Evolutionary conservation across 2,888 invertebrate genomes (phyloP).

Genomic region (Horisme vitalbata): DNA sequence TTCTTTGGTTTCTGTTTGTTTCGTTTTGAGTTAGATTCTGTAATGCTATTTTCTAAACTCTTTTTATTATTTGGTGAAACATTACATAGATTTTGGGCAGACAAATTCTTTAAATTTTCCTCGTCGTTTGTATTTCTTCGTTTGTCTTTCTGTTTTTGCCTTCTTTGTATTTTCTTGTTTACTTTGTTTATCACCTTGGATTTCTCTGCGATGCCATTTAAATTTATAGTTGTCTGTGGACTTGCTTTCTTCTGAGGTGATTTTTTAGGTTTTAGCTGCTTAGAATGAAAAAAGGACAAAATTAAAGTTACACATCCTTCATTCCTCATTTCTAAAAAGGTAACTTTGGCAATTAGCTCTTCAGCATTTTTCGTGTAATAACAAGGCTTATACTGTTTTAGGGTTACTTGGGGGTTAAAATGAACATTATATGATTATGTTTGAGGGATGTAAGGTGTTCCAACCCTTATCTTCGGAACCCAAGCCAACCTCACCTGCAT

Average conservation of each 20-base stretch:
- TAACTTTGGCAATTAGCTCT: too few species aligned
- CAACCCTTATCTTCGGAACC: too few species aligned
- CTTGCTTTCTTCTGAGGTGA: constrained; percentile 2
- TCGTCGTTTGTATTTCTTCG: background rate
- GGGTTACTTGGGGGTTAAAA: too few species aligned
- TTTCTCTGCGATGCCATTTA: constrained; percentile 9
- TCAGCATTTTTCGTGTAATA: too few species aligned
- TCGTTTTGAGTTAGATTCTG: constrained; percentile 4
- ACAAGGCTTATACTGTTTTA: too few species aligned
- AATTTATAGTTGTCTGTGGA: background rate
- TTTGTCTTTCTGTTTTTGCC: background rate
- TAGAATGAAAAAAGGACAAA: background rate
- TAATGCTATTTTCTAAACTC: background rate
- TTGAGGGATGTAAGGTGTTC: too few species aligned
- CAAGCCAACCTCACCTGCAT: too few species aligned
- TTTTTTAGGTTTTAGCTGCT: constrained; percentile 3
- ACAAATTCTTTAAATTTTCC: too few species aligned
- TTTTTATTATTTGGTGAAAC: constrained; percentile 6
- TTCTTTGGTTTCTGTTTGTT: constrained; percentile 11
- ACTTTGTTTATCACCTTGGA: constrained; percentile 14
- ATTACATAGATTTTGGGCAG: too few species aligned
- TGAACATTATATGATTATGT: too few species aligned
- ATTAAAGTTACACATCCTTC: background rate
- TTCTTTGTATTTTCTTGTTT: constrained; percentile 5
- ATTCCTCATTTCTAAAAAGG: too few species aligned